phyloP scores from a whole-genome alignment of 2,113 vertebrate species.

The Scopus umbretta region DNA sequence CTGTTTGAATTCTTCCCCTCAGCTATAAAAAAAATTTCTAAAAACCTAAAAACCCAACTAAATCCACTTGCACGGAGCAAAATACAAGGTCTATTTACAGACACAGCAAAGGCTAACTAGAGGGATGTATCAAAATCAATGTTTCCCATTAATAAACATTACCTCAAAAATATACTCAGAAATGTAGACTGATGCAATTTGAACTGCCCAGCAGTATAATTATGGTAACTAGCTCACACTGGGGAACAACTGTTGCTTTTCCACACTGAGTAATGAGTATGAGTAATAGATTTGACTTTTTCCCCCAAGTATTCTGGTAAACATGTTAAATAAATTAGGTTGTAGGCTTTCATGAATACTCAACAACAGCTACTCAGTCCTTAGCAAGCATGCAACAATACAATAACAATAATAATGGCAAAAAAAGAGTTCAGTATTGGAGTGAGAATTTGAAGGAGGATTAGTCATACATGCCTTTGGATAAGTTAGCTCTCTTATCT shows the following conservation, averaged over 20 bases:
- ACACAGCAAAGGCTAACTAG: neutral
- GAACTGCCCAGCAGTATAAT: constrained; percentile 31
- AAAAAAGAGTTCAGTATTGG: neutral
- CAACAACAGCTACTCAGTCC: neutral
- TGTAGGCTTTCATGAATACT: constrained; percentile 2
- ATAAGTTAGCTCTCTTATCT: neutral
- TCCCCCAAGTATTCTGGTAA: neutral
- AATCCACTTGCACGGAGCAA: neutral
- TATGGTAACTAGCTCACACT: neutral
- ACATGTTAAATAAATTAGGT: constrained; percentile 20
- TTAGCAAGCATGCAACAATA: neutral
- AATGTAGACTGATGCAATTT: constrained; percentile 4
- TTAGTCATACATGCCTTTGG: neutral
- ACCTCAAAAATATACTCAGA: neutral
- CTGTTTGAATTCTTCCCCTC: neutral
- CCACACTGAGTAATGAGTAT: constrained; percentile 17
- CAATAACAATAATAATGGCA: neutral
- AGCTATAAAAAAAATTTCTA: neutral
- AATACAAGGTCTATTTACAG: neutral
- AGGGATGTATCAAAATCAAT: neutral
- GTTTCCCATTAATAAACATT: constrained; percentile 18
- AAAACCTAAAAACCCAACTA: neutral
- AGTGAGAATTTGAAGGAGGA: neutral
- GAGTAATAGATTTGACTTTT: constrained; percentile 35
- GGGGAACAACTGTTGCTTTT: constrained; percentile 29